Base-by-base conservation (phyloP, 2,113 vertebrate species). In the Carassius carassius region DNA sequence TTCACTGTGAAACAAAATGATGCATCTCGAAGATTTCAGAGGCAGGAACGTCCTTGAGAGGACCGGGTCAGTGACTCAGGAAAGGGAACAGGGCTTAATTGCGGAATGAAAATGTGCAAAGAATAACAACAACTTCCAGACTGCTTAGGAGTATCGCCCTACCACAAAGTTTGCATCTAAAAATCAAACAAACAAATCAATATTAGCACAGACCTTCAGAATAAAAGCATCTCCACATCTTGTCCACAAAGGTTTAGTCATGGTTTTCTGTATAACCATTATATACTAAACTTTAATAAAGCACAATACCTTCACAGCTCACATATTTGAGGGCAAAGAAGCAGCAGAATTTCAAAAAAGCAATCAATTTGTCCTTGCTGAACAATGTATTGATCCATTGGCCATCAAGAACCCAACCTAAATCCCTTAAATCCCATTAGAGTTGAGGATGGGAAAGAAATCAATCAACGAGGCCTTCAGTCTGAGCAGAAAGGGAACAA, bases 331-430 rank as follows among this genome's bases (percentile, higher is more conserved):
- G 6, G 4, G 37, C 56, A 23, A 11, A n/a, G 78, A 79, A 63
- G 78, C 3, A 29, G 32, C 35, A 37, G 32, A 0, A 12, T 47
- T 19, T 8, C 0, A 58, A 82, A 44, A 58, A 63, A 63, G 41
- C 72, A 76, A 84, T 77, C 60, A 35, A 65, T 77, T 47, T 77
- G 47, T 65, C 72, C 72, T 82, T 82, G 78, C 60, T n/a, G 84
- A 82, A 51, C 70, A 29, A 75, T 74, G 47, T 37, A 85, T 74
- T 80, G 78, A 81, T 75, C 72, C 72, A 86, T 82, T 82, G 85
- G 79, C 37, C 60, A 69, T 77, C 23, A 69, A 74, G 70, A n/a
- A 74, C 56, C 62, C 41, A 73, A 49, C 70, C 5, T 16, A 49
- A 74, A 63, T 82, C 69, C 32, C 58, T 41, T 41, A 51, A 49